Evolutionary conservation across 2,888 invertebrate genomes (phyloP), one percentile per base, ranked within the genome.

Genomic region (Thera obeliscata): DNA sequence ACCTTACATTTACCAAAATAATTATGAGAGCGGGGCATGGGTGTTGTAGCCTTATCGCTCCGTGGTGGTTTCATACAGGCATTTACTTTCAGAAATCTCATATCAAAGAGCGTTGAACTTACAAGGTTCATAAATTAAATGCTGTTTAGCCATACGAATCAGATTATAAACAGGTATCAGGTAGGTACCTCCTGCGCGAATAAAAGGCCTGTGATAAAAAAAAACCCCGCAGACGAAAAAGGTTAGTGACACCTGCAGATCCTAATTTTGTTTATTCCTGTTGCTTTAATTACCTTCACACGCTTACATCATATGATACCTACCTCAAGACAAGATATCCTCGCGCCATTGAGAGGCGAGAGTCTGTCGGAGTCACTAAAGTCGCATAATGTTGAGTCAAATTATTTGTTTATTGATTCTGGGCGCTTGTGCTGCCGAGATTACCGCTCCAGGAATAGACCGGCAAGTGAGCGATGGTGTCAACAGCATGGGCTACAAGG

Each of bases 211-310:
- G 63, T 61, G 56, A 54, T 56, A 52, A 55, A 65, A 58, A 22
- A 60, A 65, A 54, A 49, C 7, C 36, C 64, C 50, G 55, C 67
- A 66, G 59, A 65, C 60, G 60, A 64, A 71, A 74, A 76, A 70
- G 58, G 78, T 81, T 81, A 60, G 7, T 57, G 66, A 77, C 73
- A 66, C 65, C 79, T 83, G 86, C 70, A 81, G 80, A 77, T 84
- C 84, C 83, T 85, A 79, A 81, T 76, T 76, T 77, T 77, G 78
- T 81, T 78, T 80, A 81, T 81, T 80, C 77, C 76, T 79, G 80
- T 77, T 72, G 76, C 74, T 81, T 81, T 81, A 87, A 87, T 85
- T 83, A 85, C 70, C 69, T 69, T 70, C 76, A 87, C 86, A 87
- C 71, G 73, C 70, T 90, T 90, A 74, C 89, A 81, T 79, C 83